These are phyloP conservation scores for Mesocricetus auratus DNA, from an alignment of 2,113 vertebrate species.

Conservation along the genomic window DNA sequence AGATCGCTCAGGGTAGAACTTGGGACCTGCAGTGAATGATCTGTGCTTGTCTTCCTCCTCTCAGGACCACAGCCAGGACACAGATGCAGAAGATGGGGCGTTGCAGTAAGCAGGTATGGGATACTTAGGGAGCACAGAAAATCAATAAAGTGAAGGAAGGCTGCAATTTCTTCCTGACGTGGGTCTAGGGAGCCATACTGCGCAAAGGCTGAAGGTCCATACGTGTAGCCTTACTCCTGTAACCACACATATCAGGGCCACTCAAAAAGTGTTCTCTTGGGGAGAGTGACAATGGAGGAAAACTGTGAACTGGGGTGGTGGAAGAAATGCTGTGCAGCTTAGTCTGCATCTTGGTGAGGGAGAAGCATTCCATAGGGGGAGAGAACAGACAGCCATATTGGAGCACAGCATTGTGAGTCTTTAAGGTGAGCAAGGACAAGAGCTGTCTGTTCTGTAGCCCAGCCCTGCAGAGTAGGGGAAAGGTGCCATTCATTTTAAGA, in stretches of 20 bases:
- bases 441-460: background rate
- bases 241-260: too few species aligned
- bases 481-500: background rate
- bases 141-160: background rate
- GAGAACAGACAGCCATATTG: background rate
- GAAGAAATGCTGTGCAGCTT: background rate
- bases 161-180: background rate
- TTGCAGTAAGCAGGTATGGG: constrained; percentile 90
- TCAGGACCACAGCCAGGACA: constrained; percentile 92
- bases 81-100: constrained; percentile 89
- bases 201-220: background rate
- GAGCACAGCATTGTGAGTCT: background rate
- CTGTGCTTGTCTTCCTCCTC: constrained; percentile 68
- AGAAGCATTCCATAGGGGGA: background rate
- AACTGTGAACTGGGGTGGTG: background rate
- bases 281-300: background rate
- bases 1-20: background rate
- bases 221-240: background rate
- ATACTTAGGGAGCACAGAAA: background rate
- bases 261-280: background rate
- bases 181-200: background rate
- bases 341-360: background rate
- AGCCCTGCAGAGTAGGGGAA: background rate
- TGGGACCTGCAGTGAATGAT: background rate
- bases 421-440: background rate